Evolutionary conservation across 2,113 vertebrate species (phyloP), one percentile per base, ranked within the genome.

Genomic region (Pseudopodoces humilis): DNA sequence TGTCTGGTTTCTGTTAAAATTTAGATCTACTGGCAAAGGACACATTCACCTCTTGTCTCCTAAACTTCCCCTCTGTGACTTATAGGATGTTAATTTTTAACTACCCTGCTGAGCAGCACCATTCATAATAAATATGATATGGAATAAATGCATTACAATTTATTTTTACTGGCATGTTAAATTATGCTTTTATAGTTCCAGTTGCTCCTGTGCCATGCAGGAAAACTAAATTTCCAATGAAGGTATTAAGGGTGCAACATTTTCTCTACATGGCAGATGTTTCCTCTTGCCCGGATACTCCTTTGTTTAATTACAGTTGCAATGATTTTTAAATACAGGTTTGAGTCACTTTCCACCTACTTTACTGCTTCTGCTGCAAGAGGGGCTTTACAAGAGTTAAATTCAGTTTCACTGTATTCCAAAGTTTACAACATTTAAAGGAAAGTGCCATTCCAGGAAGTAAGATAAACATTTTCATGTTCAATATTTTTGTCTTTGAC

Each of bases 1-100:
- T 19, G 37, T 59, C 65, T 88, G 25, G 43, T 67, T 78, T 67
- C 47, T 5, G 11, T 55, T 70, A 41, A 68, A 92, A 89, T 88
- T 69, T 78, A 91, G 33, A 79, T 88, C 94, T 86, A 68, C 31
- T 83, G 92, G 68, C 64, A 95, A 92, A 81, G 28, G 92, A 67
- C 70, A 64, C n/a, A 41, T 87, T 94, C 90, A 93, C 80, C 49
- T 91, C 91, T 96, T 93, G 64, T 95, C 69, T 88, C 90, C 81
- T 71, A 75, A 96, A 75, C 31, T 64, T 95, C 77, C 76, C 75
- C 64, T 89, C 47, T 2, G 60, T 85, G 92, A 97, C 89, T 88
- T 91, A 84, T 4, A 82, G 82, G 33, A 77, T 83, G 91, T 92
- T 96, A 96, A 95, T 94, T 97, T 93, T 96, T 92, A 92, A 95